A percentile compares a stretch with the other conserved stretches of the same genome.
phyloP scores from a whole-genome alignment of 2,113 vertebrate species.

The Channa argus region DNA sequence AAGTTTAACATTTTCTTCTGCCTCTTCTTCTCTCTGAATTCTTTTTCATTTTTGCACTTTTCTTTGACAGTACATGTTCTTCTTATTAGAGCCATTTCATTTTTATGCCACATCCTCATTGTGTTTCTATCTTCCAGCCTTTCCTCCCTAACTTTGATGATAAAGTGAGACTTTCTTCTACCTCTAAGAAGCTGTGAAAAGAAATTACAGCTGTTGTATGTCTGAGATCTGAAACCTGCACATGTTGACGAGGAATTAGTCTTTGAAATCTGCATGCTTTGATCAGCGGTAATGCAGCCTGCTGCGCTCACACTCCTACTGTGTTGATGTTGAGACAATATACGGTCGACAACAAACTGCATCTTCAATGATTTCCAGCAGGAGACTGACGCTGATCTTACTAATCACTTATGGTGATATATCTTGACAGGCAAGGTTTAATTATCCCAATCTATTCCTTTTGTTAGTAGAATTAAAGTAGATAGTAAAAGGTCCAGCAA shows the following conservation, averaged over 20 bases:
- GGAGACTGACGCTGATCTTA: neutral
- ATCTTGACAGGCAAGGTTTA: neutral
- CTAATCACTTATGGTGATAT: neutral
- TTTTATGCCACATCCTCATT: too few relatives aligned
- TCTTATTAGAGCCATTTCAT: too few relatives aligned
- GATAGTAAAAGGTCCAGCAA: neutral
- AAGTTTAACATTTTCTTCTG: too few relatives aligned
- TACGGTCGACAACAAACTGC: slow-evolving; percentile 37
- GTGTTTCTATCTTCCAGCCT: too few relatives aligned
- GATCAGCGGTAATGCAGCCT: slow-evolving; percentile 45
- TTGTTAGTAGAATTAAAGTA: neutral
- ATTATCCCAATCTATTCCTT: neutral
- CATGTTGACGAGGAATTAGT: slow-evolving; percentile 36
- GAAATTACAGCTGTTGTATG: slow-evolving; percentile 49
- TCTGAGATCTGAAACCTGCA: slow-evolving; percentile 23
- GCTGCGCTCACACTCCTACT: slow-evolving; percentile 16
- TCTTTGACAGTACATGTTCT: too few relatives aligned
- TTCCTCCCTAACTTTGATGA: slow-evolving; percentile 1
- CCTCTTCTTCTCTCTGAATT: too few relatives aligned
- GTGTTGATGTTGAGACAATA: slow-evolving; percentile 41
- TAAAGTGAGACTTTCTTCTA: slow-evolving; percentile 30
- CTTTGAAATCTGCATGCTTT: slow-evolving; percentile 58
- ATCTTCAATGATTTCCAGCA: slow-evolving; percentile 28
- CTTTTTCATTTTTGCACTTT: too few relatives aligned
- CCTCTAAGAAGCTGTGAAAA: slow-evolving; percentile 37